Evolutionary conservation across 2,888 invertebrate genomes (phyloP), one percentile per base, ranked within the genome.

Genomic region (Cerceris ruficornis): DNA sequence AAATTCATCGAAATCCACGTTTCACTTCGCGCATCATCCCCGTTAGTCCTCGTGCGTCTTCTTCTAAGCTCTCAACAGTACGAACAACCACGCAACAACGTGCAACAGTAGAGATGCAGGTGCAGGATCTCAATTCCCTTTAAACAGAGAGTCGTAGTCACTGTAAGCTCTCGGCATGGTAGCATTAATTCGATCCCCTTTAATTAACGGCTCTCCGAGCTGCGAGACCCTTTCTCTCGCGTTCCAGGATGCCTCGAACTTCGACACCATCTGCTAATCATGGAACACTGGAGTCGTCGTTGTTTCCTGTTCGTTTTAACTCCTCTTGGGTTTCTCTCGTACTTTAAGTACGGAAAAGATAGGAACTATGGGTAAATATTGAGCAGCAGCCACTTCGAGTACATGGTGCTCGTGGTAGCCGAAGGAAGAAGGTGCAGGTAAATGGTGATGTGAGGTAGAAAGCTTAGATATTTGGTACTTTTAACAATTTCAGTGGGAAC

Each of bases 151-250:
- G 50, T 73, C 60, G 52, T 43, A 66, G 54, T 28, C 42, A 54
- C 52, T 17, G 58, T 70, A 73, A 71, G 70, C 77, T 77, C 52
- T 69, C 55, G 66, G 60, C 64, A 9, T 64, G 39, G 52, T 43
- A 65, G 73, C 61, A 74, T 82, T 77, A 82, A 84, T 82, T 82
- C 75, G 75, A 72, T 84, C 69, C 69, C 61, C 77, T 82, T 77
- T 77, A 80, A 84, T 84, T 84, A 84, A 84, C 69, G 69, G 43
- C 52, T 65, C 42, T 11, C 49, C 50, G 42, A 39, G 43, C 54
- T n/a, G 43, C 43, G 17, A 64, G 67, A 8, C 41, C 65, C 28
- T 71, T 68, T 77, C 57, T 41, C 11, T 49, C 11, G 39, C 8
- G 41, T 61, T 17, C 11, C 11, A 15, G 52, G 15, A 71, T 71